These are phyloP conservation scores for Tuberolachnus salignus DNA, from an alignment of 2,888 invertebrate species.

Conservation along the genomic window DNA sequence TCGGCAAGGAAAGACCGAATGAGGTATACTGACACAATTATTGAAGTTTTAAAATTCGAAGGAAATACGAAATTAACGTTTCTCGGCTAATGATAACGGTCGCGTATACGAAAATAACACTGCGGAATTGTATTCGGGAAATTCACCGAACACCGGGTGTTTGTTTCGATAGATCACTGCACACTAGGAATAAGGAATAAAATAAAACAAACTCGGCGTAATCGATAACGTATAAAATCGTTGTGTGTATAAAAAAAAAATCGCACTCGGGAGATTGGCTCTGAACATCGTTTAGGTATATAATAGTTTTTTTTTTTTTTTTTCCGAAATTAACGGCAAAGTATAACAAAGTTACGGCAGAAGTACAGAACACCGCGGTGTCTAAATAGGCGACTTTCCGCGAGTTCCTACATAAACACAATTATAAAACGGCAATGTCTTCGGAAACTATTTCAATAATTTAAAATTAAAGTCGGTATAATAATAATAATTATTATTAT, in stretches of 20 bases:
- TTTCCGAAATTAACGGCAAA: too few species aligned
- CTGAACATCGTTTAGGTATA: too few species aligned
- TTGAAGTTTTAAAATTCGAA: neutral
- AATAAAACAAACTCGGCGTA: neutral
- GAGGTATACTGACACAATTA: neutral
- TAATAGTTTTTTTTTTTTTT: too few species aligned
- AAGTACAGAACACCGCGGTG: too few species aligned
- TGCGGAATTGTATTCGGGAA: too few species aligned
- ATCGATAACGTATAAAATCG: neutral
- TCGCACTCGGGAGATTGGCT: too few species aligned
- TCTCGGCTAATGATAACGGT: neutral
- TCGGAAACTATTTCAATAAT: neutral
- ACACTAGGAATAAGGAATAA: neutral
- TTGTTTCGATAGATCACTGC: neutral
- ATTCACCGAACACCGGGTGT: too few species aligned
- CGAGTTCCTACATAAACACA: neutral
- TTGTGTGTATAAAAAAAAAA: too few species aligned
- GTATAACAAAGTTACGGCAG: too few species aligned
- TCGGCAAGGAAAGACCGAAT: neutral
- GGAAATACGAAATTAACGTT: neutral
- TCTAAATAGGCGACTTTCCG: too few species aligned
- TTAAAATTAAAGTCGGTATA: neutral
- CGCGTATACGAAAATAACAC: neutral
- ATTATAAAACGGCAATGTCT: neutral
- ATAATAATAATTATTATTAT: neutral